A percentile compares a stretch with the other conserved stretches of the same genome.
These are phyloP conservation scores for Cochlearius cochlearius DNA, from an alignment of 2,113 vertebrate species.

Conservation along the genomic window DNA sequence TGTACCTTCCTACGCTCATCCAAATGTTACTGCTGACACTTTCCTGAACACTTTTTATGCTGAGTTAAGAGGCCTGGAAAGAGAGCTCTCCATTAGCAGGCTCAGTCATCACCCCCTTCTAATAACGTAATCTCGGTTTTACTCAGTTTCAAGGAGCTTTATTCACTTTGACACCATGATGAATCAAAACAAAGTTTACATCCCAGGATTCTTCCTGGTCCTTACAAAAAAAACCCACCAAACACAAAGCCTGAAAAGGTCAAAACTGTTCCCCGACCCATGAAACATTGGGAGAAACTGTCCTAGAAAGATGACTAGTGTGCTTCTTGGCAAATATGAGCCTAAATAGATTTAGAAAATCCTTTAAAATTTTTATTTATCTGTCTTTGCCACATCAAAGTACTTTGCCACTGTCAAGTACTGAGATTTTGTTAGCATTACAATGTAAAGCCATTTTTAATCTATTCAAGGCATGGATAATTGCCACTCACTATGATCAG, in stretches of 20 bases:
- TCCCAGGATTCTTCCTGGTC: background rate
- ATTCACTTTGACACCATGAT: background rate
- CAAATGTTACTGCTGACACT: background rate
- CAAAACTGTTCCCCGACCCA: background rate
- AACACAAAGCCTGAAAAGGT: background rate
- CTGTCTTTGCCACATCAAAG: background rate
- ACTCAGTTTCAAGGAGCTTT: background rate
- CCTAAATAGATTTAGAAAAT: background rate
- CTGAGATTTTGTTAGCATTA: background rate
- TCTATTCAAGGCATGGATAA: background rate
- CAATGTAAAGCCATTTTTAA: background rate
- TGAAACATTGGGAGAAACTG: background rate
- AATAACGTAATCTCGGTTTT: background rate
- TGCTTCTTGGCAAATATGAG: background rate
- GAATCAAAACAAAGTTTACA: background rate
- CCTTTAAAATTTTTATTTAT: background rate
- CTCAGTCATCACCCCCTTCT: background rate
- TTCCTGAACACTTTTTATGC: background rate
- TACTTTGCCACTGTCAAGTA: background rate
- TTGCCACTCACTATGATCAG: background rate
- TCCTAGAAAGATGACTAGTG: background rate
- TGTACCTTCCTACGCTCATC: background rate
- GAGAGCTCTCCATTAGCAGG: background rate
- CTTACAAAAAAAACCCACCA: background rate
- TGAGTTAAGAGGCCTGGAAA: background rate